These are phyloP conservation scores for Plebejus melissa DNA, from an alignment of 2,888 invertebrate species.

Conservation along the genomic window DNA sequence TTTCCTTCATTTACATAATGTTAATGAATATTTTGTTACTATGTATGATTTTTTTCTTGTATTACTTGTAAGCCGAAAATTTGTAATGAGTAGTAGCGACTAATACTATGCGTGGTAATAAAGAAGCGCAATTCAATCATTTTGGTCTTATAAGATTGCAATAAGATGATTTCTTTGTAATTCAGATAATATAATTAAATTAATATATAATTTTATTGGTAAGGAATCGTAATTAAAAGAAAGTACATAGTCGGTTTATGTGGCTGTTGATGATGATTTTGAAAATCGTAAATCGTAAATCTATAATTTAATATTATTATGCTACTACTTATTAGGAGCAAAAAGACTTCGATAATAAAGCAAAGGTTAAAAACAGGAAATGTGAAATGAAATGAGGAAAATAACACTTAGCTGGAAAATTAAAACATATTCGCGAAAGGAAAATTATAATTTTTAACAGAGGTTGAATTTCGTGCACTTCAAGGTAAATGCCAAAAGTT, in stretches of 20 bases:
- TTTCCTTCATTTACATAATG: background rate
- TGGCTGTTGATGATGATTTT: background rate
- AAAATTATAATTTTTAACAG: background rate
- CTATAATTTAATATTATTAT: background rate
- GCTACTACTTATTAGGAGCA: background rate
- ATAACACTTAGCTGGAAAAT: conserved; percentile 6
- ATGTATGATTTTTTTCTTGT: background rate
- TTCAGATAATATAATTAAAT: no score
- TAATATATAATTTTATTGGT: no score
- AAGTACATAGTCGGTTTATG: background rate
- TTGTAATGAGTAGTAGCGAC: background rate
- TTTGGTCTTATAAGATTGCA: background rate
- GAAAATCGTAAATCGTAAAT: background rate
- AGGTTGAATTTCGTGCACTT: background rate
- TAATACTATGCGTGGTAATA: background rate
- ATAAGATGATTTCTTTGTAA: no score
- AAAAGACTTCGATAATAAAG: background rate
- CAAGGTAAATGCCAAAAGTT: background rate
- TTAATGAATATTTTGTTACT: background rate
- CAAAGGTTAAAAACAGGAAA: conserved; percentile 23
- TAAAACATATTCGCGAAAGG: background rate
- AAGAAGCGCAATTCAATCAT: background rate
- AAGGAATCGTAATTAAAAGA: background rate
- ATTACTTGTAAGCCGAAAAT: background rate
- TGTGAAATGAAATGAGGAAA: conserved; percentile 22